Base-by-base conservation (phyloP, 2,888 invertebrate species). In the Cyclophora albipunctata region DNA sequence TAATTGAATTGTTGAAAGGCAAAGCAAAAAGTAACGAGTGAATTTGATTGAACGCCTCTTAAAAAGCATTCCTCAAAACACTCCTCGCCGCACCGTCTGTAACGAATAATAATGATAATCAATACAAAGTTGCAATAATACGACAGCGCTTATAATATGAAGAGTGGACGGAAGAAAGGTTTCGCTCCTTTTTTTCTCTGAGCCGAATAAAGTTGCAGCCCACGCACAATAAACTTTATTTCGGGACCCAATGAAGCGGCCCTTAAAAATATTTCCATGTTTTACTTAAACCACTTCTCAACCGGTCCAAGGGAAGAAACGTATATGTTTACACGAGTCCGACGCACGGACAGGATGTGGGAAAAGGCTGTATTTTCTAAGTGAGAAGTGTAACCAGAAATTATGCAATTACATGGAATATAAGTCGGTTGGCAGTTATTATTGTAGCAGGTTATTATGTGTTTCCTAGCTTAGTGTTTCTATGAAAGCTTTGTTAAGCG, bases 211-310 rank as follows among this genome's bases (percentile, higher is more conserved):
- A 43, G 20, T 34, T 43, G 46, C 4, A 2, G 5, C 37, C 37
- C 37, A 37, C 37, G 37, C 37, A 37, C 78, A 78, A 79, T 81
- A 80, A 82, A 83, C 75, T 79, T 83, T 83, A 81, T 81, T 84
- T 82, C 75, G 73, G 76, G 78, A 72, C 71, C 69, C 62, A 64
- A 59, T 64, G 67, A 73, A 76, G 75, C 68, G 66, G 67, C 68
- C 64, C 63, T 69, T 71, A 73, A 74, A 70, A 70, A 64, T 67
- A 75, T 73, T 76, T 66, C 73, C 73, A 73, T 62, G 67, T 78
- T 73, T 73, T 71, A 67, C 67, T 70, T 53, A 71, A 76, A 71
- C 73, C 57, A 66, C 69, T 60, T 71, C 58, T 69, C 64, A 69
- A 77, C 76, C 79, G 77, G 78, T 77, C 62, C 7, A 45, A 64